These are phyloP conservation scores for Nesidiocoris tenuis DNA, from an alignment of 2,888 invertebrate genomes.

Conservation along the genomic window DNA sequence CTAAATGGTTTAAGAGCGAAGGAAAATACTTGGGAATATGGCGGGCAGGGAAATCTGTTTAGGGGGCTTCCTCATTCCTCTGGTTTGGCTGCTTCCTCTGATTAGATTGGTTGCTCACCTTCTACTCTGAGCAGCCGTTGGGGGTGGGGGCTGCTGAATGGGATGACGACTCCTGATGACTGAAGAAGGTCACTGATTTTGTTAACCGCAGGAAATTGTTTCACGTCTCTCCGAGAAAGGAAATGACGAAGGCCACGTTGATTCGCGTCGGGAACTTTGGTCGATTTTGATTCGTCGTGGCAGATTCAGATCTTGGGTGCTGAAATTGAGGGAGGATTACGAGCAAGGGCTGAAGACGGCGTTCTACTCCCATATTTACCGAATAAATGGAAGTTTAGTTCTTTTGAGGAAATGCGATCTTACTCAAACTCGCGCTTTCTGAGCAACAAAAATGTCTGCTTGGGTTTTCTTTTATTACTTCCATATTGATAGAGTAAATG, in stretches of 20 bases:
- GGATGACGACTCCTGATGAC: background rate
- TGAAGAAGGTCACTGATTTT: background rate
- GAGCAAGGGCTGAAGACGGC: no score
- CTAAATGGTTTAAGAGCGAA: background rate
- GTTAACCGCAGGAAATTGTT: background rate
- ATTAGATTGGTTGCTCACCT: background rate
- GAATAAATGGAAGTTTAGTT: background rate
- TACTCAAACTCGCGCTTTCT: no score
- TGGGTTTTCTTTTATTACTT: no score
- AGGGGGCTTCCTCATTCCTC: background rate
- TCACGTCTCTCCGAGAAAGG: background rate
- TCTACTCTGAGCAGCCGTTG: background rate
- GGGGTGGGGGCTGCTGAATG: background rate
- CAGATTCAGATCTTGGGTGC: background rate
- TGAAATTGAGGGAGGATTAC: no score
- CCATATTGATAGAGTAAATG: no score
- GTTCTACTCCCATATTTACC: background rate
- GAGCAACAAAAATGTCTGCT: no score
- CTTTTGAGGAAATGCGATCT: background rate
- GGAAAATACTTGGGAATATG: background rate
- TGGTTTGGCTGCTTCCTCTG: background rate
- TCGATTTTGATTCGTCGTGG: background rate
- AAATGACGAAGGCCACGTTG: background rate
- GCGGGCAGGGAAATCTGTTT: background rate
- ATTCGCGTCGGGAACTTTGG: background rate